Conservation (phyloP, 2,888 invertebrate genomes). For the Phengaris arion region DNA sequence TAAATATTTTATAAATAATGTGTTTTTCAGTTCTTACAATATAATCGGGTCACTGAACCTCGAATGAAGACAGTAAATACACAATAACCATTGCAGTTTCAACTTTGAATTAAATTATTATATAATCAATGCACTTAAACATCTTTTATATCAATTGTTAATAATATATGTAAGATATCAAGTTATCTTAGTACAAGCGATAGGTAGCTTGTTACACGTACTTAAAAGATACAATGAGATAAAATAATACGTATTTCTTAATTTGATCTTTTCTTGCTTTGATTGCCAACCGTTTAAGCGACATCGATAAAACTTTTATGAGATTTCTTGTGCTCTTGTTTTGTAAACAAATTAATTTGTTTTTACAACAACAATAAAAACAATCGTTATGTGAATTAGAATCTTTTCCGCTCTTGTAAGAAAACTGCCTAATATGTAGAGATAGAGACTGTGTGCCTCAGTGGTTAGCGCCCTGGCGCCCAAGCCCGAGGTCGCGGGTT, state of each 20-base stretch:
- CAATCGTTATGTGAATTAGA: not conserved
- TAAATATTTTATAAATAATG: not conserved
- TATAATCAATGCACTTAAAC: not conserved
- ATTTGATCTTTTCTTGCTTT: not conserved
- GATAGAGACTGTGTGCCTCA: too few relatives aligned
- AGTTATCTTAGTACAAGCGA: not conserved
- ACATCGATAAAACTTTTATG: not conserved
- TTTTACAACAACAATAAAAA: not conserved
- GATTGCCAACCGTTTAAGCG: not conserved
- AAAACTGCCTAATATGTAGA: too few relatives aligned
- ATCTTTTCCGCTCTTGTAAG: too few relatives aligned
- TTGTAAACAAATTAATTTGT: not conserved
- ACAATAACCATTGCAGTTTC: not conserved
- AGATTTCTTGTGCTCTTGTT: not conserved
- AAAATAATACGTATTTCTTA: not conserved
- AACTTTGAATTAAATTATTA: not conserved
- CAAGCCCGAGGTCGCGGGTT: too few relatives aligned
- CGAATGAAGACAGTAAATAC: not conserved
- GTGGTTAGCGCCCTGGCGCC: too few relatives aligned
- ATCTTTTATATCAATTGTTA: not conserved
- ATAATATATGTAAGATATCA: not conserved
- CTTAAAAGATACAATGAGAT: not conserved
- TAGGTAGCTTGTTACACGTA: not conserved
- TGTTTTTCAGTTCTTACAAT: not conserved
- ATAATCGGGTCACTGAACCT: not conserved